A percentile compares a stretch with the other conserved stretches of the same genome.
Conservation (phyloP, 2,113 vertebrate species). For the Alces alces region DNA sequence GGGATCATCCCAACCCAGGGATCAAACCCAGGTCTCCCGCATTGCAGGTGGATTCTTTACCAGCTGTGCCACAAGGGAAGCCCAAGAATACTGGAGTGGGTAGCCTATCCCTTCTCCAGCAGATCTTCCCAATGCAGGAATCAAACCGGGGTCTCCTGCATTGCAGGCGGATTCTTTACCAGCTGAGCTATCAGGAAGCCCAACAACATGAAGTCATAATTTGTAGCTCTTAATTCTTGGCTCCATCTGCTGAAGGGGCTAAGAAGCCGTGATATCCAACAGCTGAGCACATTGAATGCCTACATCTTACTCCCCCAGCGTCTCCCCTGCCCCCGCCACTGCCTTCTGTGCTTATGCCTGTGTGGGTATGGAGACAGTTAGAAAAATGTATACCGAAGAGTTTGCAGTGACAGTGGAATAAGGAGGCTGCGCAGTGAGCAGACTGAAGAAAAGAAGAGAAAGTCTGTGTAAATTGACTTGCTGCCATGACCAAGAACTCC, state of each 20-base stretch:
- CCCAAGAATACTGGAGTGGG: background rate
- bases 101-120: background rate
- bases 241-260: background rate
- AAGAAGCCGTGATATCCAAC: background rate
- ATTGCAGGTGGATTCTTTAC: background rate
- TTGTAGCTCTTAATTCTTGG: background rate
- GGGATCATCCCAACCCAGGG: background rate
- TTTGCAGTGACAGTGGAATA: background rate
- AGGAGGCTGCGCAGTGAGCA: background rate
- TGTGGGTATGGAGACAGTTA: background rate
- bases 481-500: background rate
- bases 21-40: background rate
- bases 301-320: background rate
- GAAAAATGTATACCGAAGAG: background rate
- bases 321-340: background rate
- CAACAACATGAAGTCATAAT: background rate
- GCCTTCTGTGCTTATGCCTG: background rate
- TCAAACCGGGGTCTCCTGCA: background rate
- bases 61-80: background rate
- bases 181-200: background rate
- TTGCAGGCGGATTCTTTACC: background rate
- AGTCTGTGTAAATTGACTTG: background rate
- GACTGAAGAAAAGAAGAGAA: background rate
- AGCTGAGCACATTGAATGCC: background rate
- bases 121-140: background rate